phyloP scores from a whole-genome alignment of 2,113 vertebrate genomes.

The Bambusicola thoracicus region DNA sequence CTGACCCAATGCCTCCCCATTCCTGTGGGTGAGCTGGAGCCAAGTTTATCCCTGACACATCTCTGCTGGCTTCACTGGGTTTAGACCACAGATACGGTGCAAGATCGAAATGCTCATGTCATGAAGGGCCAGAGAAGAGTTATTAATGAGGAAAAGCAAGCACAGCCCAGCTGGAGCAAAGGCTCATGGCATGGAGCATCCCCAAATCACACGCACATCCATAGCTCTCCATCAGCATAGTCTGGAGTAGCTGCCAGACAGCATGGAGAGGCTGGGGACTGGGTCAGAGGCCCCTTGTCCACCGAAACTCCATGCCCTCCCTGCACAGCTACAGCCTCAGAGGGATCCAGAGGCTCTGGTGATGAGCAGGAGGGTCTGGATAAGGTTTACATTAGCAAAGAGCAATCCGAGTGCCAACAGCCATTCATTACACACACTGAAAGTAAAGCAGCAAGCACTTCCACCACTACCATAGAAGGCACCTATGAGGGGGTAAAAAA shows the following conservation, averaged over 20 bases:
- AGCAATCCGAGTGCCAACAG: constrained; percentile 15
- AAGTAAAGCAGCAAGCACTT: neutral
- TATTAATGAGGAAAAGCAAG: neutral
- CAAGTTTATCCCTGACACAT: constrained; percentile 64
- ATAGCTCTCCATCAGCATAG: neutral
- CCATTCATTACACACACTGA: neutral
- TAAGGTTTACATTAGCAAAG: constrained; percentile 4
- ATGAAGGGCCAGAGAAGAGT: constrained; percentile 23
- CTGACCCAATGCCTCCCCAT: constrained; percentile 23
- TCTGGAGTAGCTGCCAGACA: neutral
- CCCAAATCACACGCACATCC: accelerated
- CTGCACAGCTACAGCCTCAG: accelerated
- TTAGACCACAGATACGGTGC: constrained; percentile 56
- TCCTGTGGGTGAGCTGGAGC: constrained; percentile 59
- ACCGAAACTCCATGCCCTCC: neutral
- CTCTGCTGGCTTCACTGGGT: constrained; percentile 17
- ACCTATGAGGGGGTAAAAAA: neutral
- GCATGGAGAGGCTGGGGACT: neutral
- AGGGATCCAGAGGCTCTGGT: neutral
- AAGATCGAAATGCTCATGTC: constrained; percentile 21
- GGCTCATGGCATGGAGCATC: neutral
- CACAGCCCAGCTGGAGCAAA: neutral
- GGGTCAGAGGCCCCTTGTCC: neutral
- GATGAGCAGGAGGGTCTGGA: neutral
- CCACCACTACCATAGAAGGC: neutral